Conservation (phyloP, 1,140 invertebrate species). For the Rhopalosiphum padi region DNA sequence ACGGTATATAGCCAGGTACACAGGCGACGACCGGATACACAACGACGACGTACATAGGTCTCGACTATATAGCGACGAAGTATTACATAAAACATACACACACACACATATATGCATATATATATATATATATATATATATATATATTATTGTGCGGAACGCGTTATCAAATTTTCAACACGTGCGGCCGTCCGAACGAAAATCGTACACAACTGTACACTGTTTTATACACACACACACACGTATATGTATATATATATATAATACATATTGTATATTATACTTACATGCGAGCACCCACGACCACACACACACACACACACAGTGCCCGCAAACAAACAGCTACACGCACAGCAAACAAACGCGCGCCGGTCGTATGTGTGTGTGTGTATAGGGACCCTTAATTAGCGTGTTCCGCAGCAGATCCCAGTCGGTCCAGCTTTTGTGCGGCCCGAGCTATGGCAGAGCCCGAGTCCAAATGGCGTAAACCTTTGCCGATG, state of each 20-base stretch:
- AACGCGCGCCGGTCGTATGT: too few relatives aligned
- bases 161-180: constrained; percentile 7
- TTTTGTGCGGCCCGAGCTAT: neutral
- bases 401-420: constrained; percentile 14
- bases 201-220: neutral
- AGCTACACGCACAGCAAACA: neutral
- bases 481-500: neutral
- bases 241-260: too few relatives aligned
- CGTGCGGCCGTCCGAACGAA: neutral
- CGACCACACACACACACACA: too few relatives aligned
- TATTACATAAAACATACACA: neutral
- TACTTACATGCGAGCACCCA: neutral
- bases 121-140: neutral
- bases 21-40: neutral
- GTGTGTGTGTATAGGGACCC: neutral
- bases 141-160: neutral
- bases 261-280: neutral
- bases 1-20: too few relatives aligned
- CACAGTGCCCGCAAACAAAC: neutral
- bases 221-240: too few relatives aligned
- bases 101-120: too few relatives aligned
- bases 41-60: neutral
- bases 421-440: neutral
- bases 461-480: neutral
- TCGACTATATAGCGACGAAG: too few relatives aligned